Percentiles rank a stretch among this genome's conserved stretches.
phyloP scores from a whole-genome alignment of 2,113 vertebrate genomes.

The Ardeotis arabs region DNA sequence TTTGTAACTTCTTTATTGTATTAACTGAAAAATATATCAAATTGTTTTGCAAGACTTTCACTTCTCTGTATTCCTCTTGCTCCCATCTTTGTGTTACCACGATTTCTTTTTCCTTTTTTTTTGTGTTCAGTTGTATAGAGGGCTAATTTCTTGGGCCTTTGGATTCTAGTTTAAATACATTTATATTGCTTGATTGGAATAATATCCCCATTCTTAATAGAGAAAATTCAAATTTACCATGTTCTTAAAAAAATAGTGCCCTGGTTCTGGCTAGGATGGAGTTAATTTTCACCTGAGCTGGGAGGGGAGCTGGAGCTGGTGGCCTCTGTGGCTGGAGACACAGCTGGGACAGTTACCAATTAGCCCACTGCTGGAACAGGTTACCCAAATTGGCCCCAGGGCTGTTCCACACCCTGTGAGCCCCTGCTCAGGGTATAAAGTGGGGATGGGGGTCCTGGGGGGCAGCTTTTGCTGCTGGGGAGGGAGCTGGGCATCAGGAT shows the following conservation, averaged over 20 bases:
- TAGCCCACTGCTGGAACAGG: too few species aligned
- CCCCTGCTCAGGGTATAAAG: too few species aligned
- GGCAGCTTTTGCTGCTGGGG: too few species aligned
- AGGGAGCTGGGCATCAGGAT: too few species aligned
- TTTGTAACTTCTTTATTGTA: not conserved
- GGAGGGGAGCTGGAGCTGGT: too few species aligned
- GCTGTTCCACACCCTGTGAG: too few species aligned
- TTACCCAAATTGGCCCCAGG: too few species aligned
- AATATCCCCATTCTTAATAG: not conserved
- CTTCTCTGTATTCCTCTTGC: not conserved
- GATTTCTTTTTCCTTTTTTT: not conserved
- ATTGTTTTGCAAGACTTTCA: not conserved
- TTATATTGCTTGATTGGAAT: not conserved
- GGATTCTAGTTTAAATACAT: not conserved
- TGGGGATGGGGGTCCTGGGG: too few species aligned
- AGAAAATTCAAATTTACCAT: not conserved
- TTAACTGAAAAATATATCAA: not conserved
- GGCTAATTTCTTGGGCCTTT: not conserved
- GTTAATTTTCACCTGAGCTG: too few species aligned
- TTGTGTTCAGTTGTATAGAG: not conserved
- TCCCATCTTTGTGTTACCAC: not conserved
- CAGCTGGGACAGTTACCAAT: too few species aligned
- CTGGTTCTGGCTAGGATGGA: too few species aligned
- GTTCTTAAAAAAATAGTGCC: not conserved
- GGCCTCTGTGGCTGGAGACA: too few species aligned